Percentiles rank a stretch among this genome's conserved stretches.
Evolutionary conservation across 35 echinoderm and acorn worm genomes (phyloP).

Genomic region (Apostichopus californicus): DNA sequence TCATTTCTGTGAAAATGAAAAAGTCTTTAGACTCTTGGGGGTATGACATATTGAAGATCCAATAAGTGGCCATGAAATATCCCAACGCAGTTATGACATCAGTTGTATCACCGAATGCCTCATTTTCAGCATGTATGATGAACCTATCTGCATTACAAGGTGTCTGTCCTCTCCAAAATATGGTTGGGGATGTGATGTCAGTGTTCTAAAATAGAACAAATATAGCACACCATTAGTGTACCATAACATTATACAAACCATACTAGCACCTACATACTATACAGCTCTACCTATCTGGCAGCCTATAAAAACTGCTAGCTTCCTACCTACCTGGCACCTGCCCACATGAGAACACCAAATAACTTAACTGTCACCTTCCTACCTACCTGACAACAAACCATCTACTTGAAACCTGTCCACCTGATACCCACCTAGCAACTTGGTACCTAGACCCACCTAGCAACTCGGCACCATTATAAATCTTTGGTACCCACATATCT

Average conservation of each 20-base stretch:
- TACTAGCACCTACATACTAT: no score
- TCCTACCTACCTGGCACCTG: no score
- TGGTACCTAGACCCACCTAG: background rate
- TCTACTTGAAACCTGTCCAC: no score
- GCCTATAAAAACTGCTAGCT: no score
- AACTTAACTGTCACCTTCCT: no score
- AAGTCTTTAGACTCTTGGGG: background rate
- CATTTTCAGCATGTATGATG: conserved; percentile 17
- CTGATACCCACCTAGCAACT: background rate
- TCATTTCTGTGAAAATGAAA: background rate
- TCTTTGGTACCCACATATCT: background rate
- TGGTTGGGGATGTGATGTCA: conserved; percentile 9
- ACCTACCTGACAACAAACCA: no score
- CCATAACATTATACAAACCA: background rate
- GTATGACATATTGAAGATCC: conserved; percentile 23
- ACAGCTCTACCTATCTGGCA: no score
- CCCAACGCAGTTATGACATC: conserved; percentile 29
- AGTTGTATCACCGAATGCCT: background rate
- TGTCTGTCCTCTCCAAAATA: conserved; percentile 18
- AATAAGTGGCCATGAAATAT: background rate
- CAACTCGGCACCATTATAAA: background rate
- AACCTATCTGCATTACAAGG: conserved; percentile 2
- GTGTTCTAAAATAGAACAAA: conserved; percentile 1
- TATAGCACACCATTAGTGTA: background rate
- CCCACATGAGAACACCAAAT: no score